Base-by-base conservation (phyloP, 2,113 vertebrate genomes). In the Herpetotheres cachinnans region DNA sequence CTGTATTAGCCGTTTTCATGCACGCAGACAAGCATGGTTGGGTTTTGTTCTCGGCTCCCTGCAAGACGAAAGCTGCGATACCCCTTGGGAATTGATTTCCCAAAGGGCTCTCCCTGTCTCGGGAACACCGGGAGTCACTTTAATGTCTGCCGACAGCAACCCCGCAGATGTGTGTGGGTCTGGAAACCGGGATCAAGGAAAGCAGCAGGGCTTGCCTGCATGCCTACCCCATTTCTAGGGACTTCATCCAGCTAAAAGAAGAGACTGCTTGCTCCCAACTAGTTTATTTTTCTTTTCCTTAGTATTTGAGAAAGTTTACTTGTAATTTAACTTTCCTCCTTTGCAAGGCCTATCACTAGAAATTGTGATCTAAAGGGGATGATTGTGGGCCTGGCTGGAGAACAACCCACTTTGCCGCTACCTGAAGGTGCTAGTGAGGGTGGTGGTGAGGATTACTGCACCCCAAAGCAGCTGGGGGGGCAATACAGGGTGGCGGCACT, bases 161-260 rank as follows among this genome's bases (percentile, higher is more conserved):
- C 54, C 25, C 10, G 10, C 1, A 0, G 36, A 8, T 3, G 2
- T 0, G 0, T 9, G 25, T 7, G 29, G n/a, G 30, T 36, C 34
- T n/a, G 86, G 36, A 29, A 90, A 21, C 19, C 0, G 0, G 16
- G 27, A 12, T 8, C 27, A 20, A 19, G 38, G 52, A 22, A 40
- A 36, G 50, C 66, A 49, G 72, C 40, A 27, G 40, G 30, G 44
- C 72, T 36, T 32, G 27, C 25, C 40, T 4, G 17, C 9, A 3
- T 2, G 2, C 44, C 16, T 20, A 3, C 38, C 22, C 18, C 26
- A 3, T 16, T 38, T 29, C 56, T 6, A 32, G 25, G 27, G 50
- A 10, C 27, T 32, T 59, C 54, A 13, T 25, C 63, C 24, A 21
- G 13, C 62, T 13, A 10, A 38, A 18, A 38, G 24, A 15, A 27